These are phyloP conservation scores for Oceanodroma tethys DNA, from an alignment of 2,113 vertebrate species.

Conservation along the genomic window DNA sequence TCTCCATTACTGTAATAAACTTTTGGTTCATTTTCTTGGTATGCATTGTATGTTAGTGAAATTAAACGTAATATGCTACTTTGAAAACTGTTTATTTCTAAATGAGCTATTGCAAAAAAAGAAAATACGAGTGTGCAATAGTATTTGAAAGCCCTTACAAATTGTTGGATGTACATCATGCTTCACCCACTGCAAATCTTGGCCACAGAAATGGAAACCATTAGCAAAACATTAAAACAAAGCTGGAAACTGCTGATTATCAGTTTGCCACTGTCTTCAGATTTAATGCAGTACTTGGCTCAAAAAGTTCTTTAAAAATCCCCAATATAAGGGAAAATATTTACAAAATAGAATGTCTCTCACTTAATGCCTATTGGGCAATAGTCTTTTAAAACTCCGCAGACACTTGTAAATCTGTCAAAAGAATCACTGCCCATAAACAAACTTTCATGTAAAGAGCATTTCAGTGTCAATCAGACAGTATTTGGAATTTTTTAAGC, in stretches of 20 bases:
- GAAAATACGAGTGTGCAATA: background rate
- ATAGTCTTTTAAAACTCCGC: slow-evolving; percentile 76
- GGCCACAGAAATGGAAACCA: slow-evolving; percentile 55
- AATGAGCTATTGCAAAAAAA: slow-evolving; percentile 25
- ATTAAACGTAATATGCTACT: slow-evolving; percentile 5
- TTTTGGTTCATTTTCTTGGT: background rate
- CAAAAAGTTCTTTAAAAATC: slow-evolving; percentile 64
- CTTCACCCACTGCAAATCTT: slow-evolving; percentile 54
- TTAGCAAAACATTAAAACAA: slow-evolving; percentile 53
- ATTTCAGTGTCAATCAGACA: slow-evolving; percentile 63
- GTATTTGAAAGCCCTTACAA: slow-evolving; percentile 52
- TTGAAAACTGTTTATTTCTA: slow-evolving; percentile 52
- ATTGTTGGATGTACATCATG: slow-evolving; percentile 30
- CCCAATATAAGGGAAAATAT: slow-evolving; percentile 78
- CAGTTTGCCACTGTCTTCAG: slow-evolving; percentile 75
- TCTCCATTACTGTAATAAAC: background rate
- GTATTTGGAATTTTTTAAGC: slow-evolving; percentile 61
- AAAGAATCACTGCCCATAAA: slow-evolving; percentile 73
- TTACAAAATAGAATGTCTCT: slow-evolving; percentile 75
- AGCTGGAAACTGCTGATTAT: slow-evolving; percentile 65
- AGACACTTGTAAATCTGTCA: slow-evolving; percentile 80
- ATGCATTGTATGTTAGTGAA: background rate
- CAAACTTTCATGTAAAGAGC: slow-evolving; percentile 72
- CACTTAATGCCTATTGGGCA: slow-evolving; percentile 77
- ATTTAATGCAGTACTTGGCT: slow-evolving; percentile 80